Percentiles rank a stretch among this genome's conserved stretches.
Conservation (phyloP, 2,888 invertebrate species). For the Plagiodera versicolora region DNA sequence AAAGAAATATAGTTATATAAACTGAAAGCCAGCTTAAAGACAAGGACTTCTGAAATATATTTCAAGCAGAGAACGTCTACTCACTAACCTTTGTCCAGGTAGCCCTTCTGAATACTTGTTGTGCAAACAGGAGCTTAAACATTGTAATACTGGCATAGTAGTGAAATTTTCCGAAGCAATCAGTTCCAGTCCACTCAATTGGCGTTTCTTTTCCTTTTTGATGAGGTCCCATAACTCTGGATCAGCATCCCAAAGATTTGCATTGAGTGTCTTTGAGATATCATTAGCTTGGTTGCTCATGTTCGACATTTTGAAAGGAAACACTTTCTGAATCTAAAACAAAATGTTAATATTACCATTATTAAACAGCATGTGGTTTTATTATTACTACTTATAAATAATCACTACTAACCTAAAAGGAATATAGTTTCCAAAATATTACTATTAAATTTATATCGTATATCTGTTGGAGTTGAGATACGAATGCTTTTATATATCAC, state of each 20-base stretch:
- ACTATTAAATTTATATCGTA: neutral
- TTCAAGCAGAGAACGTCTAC: no score
- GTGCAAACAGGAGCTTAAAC: no score
- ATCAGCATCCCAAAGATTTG: constrained; percentile 77
- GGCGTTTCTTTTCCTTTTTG: constrained; percentile 53
- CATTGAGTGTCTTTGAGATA: constrained; percentile 57
- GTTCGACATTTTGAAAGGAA: constrained; percentile 68
- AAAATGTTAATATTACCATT: no score
- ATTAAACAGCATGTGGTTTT: no score
- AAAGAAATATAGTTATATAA: no score
- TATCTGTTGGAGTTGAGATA: neutral
- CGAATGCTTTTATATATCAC: constrained; percentile 3
- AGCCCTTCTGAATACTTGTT: no score
- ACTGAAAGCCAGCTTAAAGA: no score
- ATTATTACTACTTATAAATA: no score
- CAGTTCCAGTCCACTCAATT: no score
- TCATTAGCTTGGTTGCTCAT: constrained; percentile 40
- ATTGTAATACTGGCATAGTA: no score
- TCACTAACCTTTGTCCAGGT: constrained; percentile 55
- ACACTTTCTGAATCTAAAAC: constrained; percentile 23
- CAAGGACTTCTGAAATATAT: no score
- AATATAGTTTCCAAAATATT: neutral
- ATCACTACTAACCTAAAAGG: neutral
- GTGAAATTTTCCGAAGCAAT: no score
- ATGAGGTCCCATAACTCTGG: constrained; percentile 84